Conservation (phyloP, 2,113 vertebrate genomes). For the Corydoras maculifer region DNA sequence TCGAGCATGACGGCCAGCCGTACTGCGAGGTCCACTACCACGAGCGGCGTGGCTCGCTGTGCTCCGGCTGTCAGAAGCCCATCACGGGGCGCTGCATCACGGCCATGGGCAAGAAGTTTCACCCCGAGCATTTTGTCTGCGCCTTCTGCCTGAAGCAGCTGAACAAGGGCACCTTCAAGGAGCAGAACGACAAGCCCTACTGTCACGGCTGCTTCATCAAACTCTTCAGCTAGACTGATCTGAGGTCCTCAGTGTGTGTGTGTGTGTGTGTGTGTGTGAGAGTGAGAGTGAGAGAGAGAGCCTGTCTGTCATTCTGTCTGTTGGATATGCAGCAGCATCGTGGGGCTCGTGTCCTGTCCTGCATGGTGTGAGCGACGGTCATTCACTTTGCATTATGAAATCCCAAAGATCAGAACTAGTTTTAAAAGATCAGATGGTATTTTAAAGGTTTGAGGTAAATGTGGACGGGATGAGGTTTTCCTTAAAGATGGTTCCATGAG, state of each 20-base stretch:
- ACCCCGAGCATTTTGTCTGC: conserved; percentile 97
- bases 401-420: no score
- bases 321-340: conserved; percentile 4
- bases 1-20: conserved; percentile 94
- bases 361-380: no score
- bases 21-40: conserved; percentile 99
- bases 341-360: not conserved
- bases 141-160: conserved; percentile 99
- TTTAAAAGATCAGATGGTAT: no score
- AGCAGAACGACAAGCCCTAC: conserved; percentile 98
- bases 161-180: conserved; percentile 99
- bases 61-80: conserved; percentile 97
- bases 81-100: conserved; percentile 98
- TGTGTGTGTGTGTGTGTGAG: conserved; percentile 7
- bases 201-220: conserved; percentile 97
- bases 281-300: conserved; percentile 6
- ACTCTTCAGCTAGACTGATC: conserved; percentile 84
- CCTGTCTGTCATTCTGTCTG: conserved; percentile 26
- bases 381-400: no score
- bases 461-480: no score
- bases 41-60: conserved; percentile 87
- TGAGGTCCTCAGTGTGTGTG: not conserved
- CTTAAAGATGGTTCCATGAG: no score
- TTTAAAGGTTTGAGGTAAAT: no score
- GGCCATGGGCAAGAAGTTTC: conserved; percentile 97